Conservation (phyloP, 2,888 invertebrate species). For the Archips xylosteana region DNA sequence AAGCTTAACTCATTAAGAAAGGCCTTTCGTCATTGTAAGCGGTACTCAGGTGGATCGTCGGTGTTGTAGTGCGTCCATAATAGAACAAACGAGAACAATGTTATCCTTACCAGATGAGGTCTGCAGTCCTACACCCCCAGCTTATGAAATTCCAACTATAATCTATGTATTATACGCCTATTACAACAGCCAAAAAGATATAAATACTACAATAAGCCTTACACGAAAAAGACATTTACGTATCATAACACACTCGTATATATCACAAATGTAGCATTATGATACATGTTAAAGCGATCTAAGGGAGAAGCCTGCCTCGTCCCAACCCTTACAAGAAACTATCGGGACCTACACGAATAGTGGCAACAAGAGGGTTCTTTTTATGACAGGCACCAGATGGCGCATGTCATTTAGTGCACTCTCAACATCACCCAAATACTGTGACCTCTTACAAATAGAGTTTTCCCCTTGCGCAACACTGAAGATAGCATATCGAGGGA, state of each 20-base stretch:
- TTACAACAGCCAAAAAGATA: not conserved
- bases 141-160: no score
- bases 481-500: conserved; percentile 20
- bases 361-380: conserved; percentile 76
- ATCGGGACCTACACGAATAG: conserved; percentile 72
- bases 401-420: conserved; percentile 80
- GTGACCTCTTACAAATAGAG: conserved; percentile 49
- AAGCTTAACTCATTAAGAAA: no score
- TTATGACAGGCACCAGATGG: conserved; percentile 81
- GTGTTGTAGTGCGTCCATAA: no score
- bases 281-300: conserved; percentile 22
- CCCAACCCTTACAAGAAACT: conserved; percentile 76
- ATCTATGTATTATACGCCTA: not conserved
- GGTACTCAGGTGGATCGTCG: no score
- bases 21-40: no score
- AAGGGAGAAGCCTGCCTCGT: conserved; percentile 45
- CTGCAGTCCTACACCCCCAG: no score
- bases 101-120: no score
- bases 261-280: conserved; percentile 11
- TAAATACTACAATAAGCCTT: not conserved
- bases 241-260: not conserved
- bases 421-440: conserved; percentile 55
- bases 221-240: not conserved
- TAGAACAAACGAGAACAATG: no score
- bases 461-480: conserved; percentile 39